Evolutionary conservation across 2,797 vertebrate species (phyloP).

Genomic region (Bradypodion ventrale): DNA sequence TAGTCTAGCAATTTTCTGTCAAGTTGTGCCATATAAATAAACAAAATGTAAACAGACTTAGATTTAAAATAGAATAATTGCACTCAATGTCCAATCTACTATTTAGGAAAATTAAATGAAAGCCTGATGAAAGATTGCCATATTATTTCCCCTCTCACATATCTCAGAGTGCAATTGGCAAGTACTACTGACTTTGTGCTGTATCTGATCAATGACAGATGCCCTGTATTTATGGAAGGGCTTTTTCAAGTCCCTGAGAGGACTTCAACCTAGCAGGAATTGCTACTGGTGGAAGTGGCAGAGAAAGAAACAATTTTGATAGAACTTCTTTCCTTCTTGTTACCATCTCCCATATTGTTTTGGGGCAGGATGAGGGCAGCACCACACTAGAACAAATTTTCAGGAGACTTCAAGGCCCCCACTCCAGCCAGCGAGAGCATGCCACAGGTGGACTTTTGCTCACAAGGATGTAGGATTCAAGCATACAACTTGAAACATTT

Average conservation of each 20-base stretch:
- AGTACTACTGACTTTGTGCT: background rate
- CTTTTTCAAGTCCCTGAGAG: too few relatives aligned
- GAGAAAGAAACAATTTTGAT: background rate
- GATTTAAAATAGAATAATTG: conserved; percentile 27
- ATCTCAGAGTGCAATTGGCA: background rate
- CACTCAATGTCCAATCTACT: background rate
- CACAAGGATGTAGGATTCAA: background rate
- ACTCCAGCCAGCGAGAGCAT: background rate
- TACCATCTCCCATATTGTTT: too few relatives aligned
- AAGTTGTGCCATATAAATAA: conserved; percentile 16
- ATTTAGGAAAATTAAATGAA: too few relatives aligned
- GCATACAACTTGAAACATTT: background rate
- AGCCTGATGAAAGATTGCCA: too few relatives aligned
- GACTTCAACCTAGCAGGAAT: too few relatives aligned
- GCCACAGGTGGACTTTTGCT: background rate
- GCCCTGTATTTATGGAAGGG: too few relatives aligned
- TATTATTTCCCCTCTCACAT: too few relatives aligned
- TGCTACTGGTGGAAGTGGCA: background rate
- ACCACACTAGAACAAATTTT: background rate
- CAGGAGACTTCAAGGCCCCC: background rate
- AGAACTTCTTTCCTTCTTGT: background rate
- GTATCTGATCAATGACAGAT: background rate
- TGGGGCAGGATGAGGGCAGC: too few relatives aligned
- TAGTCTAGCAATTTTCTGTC: conserved; percentile 32
- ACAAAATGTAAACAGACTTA: conserved; percentile 7